phyloP scores from a whole-genome alignment of 2,797 vertebrate genomes.

The Hypotaenidia philippensis region DNA sequence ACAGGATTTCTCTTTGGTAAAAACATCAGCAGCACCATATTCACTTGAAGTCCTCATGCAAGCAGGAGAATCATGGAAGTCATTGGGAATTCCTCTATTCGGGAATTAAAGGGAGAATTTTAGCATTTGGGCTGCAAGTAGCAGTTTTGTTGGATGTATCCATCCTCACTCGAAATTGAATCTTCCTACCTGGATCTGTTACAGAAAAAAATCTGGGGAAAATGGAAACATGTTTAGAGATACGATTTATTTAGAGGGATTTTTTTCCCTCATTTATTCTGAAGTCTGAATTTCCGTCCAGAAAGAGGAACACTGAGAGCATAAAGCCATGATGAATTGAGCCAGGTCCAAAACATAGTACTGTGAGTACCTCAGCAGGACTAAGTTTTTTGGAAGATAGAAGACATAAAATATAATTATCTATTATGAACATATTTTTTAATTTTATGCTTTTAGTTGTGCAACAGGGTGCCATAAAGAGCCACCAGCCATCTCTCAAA shows the following conservation, averaged over 20 bases:
- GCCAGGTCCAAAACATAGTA: not conserved
- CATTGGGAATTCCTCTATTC: not conserved
- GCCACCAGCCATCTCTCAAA: not conserved
- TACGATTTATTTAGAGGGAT: not conserved
- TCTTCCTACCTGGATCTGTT: not conserved
- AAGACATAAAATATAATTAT: not conserved
- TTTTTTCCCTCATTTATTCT: conserved; percentile 10
- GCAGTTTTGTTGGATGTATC: not conserved
- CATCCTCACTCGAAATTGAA: not conserved
- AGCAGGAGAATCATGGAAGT: not conserved
- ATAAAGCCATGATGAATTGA: not conserved
- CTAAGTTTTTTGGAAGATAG: not conserved
- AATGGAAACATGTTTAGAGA: not conserved
- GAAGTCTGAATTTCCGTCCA: not conserved
- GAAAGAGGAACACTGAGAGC: not conserved
- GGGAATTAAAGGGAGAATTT: not conserved
- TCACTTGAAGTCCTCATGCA: not conserved
- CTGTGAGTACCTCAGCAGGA: conserved; percentile 26
- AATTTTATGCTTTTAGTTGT: conserved; percentile 43
- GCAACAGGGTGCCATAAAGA: conserved; percentile 8
- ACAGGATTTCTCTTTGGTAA: not conserved
- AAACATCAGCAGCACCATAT: not conserved
- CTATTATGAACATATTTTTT: not conserved
- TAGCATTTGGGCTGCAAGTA: not conserved
- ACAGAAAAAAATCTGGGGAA: not conserved